Conservation (phyloP, 2,113 vertebrate genomes). For the Peromyscus californicus region DNA sequence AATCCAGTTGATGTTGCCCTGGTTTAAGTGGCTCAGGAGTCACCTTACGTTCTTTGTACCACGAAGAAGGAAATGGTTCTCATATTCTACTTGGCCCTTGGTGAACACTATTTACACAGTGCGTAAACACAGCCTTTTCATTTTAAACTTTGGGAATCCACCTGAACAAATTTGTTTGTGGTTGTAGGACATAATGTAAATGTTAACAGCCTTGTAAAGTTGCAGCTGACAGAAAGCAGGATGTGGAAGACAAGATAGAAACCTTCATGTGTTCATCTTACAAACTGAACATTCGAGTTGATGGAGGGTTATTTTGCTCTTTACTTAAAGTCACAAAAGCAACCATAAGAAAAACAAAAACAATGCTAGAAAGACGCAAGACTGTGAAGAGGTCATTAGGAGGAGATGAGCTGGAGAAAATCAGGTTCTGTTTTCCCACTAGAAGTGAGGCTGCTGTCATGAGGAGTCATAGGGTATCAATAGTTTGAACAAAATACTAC, state of each 20-base stretch:
- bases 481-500: accelerated
- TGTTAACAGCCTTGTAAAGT: slow-evolving; percentile 10
- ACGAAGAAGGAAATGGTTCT: not conserved
- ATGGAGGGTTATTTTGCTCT: not conserved
- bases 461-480: accelerated
- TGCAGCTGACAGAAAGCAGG: slow-evolving; percentile 27
- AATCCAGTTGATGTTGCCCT: not conserved
- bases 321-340: not conserved
- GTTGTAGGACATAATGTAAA: slow-evolving; percentile 48
- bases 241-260: not conserved
- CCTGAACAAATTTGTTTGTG: slow-evolving; percentile 59
- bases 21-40: not conserved
- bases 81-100: not conserved
- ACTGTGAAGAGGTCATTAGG: not conserved
- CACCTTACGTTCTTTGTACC: not conserved
- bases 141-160: slow-evolving; percentile 43
- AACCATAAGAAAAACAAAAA: not conserved
- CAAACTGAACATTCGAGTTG: not conserved
- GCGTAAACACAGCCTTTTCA: slow-evolving; percentile 37
- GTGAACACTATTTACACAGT: not conserved
- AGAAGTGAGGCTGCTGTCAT: accelerated
- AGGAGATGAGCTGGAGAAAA: not conserved
- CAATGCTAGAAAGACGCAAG: not conserved
- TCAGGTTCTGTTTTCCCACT: not conserved
- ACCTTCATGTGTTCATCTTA: not conserved